These are phyloP conservation scores for Cataglyphis hispanica DNA, from an alignment of 1,140 invertebrate genomes.

Conservation along the genomic window DNA sequence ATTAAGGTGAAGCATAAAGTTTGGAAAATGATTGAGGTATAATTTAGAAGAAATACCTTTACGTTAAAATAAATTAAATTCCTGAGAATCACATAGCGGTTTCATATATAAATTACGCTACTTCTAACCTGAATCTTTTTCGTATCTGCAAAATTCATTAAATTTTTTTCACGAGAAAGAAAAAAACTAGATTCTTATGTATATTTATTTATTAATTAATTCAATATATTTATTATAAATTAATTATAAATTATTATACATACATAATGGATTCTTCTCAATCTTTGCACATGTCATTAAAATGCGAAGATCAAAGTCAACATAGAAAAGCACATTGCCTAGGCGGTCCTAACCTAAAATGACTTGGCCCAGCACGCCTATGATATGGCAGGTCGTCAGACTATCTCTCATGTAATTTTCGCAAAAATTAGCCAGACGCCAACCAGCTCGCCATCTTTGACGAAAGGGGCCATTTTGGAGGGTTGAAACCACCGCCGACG, in stretches of 20 bases:
- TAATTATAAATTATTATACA: slow-evolving; percentile 7
- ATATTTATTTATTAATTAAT: neutral
- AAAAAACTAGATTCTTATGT: neutral
- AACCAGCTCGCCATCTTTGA: slow-evolving; percentile 78
- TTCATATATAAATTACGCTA: neutral
- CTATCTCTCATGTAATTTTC: slow-evolving; percentile 73
- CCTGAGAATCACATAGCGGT: neutral
- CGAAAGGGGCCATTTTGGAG: slow-evolving; percentile 79
- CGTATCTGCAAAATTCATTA: neutral
- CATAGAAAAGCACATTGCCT: neutral
- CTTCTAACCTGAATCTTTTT: neutral
- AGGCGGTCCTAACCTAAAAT: slow-evolving; percentile 52
- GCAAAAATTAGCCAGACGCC: slow-evolving; percentile 76
- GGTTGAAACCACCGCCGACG: slow-evolving; percentile 72
- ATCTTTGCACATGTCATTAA: neutral
- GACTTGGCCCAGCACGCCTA: slow-evolving; percentile 20
- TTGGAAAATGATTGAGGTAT: neutral
- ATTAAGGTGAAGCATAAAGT: neutral
- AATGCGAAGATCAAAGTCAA: neutral
- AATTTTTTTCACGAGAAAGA: neutral
- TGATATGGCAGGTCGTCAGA: slow-evolving; percentile 1
- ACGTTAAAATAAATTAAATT: slow-evolving; percentile 1
- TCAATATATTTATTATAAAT: no score
- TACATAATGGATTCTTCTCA: neutral
- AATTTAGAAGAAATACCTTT: slow-evolving; percentile 22